phyloP scores from a whole-genome alignment of 1,140 invertebrate species.

The Bradysia coprophila region DNA sequence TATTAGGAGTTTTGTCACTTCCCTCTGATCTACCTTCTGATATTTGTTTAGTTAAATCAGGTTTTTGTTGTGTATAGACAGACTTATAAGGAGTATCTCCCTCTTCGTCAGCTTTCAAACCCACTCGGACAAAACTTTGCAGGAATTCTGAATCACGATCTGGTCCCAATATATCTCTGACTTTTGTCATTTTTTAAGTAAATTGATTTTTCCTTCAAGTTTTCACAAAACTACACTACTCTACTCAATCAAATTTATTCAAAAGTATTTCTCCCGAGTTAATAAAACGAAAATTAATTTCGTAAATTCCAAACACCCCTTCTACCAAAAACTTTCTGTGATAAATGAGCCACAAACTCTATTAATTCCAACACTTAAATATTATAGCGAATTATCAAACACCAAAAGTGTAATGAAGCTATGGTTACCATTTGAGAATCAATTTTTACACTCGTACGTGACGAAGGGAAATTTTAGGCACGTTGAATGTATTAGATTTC shows the following conservation, averaged over 20 bases:
- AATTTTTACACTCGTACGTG: no score
- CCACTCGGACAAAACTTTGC: conserved; percentile 52
- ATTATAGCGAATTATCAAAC: no score
- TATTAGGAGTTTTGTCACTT: conserved; percentile 14
- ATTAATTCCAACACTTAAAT: no score
- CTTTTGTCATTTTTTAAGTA: conserved; percentile 12
- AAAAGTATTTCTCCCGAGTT: background rate
- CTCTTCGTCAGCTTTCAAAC: conserved; percentile 25
- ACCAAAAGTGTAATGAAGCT: no score
- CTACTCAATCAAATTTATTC: conserved; percentile 10
- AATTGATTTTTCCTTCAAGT: conserved; percentile 5
- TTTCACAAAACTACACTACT: conserved; percentile 3
- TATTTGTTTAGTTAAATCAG: conserved; percentile 24
- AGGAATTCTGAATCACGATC: conserved; percentile 49
- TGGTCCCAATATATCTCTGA: conserved; percentile 32
- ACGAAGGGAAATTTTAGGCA: no score
- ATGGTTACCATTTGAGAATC: no score
- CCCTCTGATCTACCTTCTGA: conserved; percentile 13
- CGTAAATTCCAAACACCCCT: no score
- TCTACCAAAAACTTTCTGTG: no score
- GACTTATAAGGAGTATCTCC: conserved; percentile 6
- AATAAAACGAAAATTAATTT: no score
- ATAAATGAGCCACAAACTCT: no score
- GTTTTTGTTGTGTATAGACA: conserved; percentile 21
- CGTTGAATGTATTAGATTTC: no score